Evolutionary conservation across 2,113 vertebrate species (phyloP).

Genomic region (Eulacestoma nigropectus): DNA sequence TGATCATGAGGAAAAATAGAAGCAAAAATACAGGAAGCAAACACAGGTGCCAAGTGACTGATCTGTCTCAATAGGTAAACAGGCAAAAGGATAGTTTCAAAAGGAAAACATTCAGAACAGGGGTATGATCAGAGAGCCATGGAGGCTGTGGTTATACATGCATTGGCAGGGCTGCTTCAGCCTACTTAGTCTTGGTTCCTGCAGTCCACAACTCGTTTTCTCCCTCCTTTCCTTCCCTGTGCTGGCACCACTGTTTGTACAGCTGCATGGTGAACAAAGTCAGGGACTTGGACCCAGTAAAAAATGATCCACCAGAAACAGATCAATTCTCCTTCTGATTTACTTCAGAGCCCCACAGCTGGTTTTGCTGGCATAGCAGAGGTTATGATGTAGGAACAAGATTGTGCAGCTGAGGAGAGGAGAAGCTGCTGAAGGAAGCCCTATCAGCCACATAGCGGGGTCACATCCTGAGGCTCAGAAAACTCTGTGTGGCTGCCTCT

Average conservation of each 20-base stretch:
- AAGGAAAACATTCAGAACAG: background rate
- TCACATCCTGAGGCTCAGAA: background rate
- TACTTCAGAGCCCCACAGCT: background rate
- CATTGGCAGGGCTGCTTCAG: background rate
- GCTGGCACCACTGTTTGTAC: conserved; percentile 3
- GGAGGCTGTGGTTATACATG: background rate
- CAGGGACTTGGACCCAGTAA: background rate
- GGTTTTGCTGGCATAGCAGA: background rate
- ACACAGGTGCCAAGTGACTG: conserved; percentile 10
- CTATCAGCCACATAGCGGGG: fast-evolving
- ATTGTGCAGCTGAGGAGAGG: background rate
- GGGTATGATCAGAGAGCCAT: background rate
- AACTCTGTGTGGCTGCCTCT: fast-evolving
- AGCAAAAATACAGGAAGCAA: conserved; percentile 12
- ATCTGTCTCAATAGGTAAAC: background rate
- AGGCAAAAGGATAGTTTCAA: background rate
- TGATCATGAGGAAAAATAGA: background rate
- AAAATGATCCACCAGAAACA: conserved; percentile 15
- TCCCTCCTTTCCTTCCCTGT: background rate
- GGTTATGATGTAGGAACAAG: background rate
- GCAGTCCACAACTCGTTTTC: background rate
- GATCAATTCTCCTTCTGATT: background rate
- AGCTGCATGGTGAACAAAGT: background rate
- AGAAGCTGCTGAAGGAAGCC: background rate
- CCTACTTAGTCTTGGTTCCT: background rate